Percentiles rank a stretch among this genome's conserved stretches.
These are phyloP conservation scores for Holacanthus passer DNA, from an alignment of 2,113 vertebrate genomes.

Conservation along the genomic window DNA sequence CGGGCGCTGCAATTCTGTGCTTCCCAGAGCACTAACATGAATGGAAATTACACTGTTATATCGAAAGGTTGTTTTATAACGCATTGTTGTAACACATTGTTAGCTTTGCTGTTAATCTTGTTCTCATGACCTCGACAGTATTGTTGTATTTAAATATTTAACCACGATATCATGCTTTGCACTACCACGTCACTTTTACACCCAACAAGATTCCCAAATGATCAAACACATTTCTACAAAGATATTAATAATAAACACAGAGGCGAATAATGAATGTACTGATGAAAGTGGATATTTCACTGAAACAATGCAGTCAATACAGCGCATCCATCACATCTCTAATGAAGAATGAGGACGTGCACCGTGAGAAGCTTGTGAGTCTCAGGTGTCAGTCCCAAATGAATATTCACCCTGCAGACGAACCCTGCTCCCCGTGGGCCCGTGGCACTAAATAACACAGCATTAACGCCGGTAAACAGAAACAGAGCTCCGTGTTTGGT, in stretches of 20 bases:
- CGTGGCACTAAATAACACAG: slow-evolving; percentile 75
- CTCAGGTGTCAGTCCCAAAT: slow-evolving; percentile 90
- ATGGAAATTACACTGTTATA: slow-evolving; percentile 47
- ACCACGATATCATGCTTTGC: neutral
- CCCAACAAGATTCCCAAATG: neutral
- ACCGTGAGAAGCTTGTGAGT: slow-evolving; percentile 72
- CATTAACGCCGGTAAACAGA: slow-evolving; percentile 71
- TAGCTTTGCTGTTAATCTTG: slow-evolving; percentile 6
- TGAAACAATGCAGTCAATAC: slow-evolving; percentile 65
- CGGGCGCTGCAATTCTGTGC: slow-evolving; percentile 38
- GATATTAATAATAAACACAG: neutral
- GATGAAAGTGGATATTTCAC: slow-evolving; percentile 21
- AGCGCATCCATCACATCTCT: slow-evolving; percentile 31
- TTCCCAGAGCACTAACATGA: slow-evolving; percentile 14
- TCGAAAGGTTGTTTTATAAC: slow-evolving; percentile 29
- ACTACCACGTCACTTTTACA: neutral
- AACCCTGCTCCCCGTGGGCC: slow-evolving; percentile 80
- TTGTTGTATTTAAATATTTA: slow-evolving; percentile 20
- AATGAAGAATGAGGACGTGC: slow-evolving; percentile 46
- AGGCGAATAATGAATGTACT: slow-evolving; percentile 10
- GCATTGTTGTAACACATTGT: neutral
- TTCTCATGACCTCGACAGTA: neutral
- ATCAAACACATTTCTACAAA: neutral
- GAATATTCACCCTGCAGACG: slow-evolving; percentile 87
- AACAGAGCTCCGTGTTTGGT: slow-evolving; percentile 56